A percentile compares a stretch with the other conserved stretches of the same genome.
These are phyloP conservation scores for Anoplopoma fimbria DNA, from an alignment of 2,113 vertebrate species.

Conservation along the genomic window DNA sequence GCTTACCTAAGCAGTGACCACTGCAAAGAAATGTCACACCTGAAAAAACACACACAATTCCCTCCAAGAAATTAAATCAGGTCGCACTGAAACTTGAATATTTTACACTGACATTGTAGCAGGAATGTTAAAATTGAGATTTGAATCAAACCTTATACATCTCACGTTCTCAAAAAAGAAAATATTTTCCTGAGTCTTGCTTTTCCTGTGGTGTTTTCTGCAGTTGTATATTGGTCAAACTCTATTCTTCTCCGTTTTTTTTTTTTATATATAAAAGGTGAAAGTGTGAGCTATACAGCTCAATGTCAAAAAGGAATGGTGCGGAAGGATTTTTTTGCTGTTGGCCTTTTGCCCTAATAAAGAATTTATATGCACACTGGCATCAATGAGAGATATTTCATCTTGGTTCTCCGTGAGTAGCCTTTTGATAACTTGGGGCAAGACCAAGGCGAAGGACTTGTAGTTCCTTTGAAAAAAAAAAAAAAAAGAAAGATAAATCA, in stretches of 20 bases:
- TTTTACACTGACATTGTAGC: background rate
- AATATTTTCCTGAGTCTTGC: background rate
- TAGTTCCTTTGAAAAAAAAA: conserved; percentile 37
- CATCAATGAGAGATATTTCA: conserved; percentile 59
- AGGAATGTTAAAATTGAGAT: conserved; percentile 1
- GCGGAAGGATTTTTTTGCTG: conserved; percentile 39
- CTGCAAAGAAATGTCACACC: background rate
- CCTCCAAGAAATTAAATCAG: background rate
- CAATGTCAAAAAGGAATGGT: conserved; percentile 46
- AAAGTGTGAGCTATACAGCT: conserved; percentile 33
- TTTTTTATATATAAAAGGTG: conserved; percentile 18
- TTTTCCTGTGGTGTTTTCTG: background rate
- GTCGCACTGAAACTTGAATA: background rate
- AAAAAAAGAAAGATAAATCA: conserved; percentile 32
- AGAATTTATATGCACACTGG: conserved; percentile 63
- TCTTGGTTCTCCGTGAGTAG: conserved; percentile 33
- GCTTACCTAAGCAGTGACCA: background rate
- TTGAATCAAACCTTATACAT: background rate
- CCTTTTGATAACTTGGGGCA: conserved; percentile 47
- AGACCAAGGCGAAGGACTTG: conserved; percentile 9
- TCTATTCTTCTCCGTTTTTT: conserved; percentile 7
- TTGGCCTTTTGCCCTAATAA: conserved; percentile 73
- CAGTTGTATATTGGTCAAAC: conserved; percentile 9
- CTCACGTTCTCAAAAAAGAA: background rate
- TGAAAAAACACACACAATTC: background rate